Conservation (phyloP, 1,140 invertebrate species). For the Dryas iulia region DNA sequence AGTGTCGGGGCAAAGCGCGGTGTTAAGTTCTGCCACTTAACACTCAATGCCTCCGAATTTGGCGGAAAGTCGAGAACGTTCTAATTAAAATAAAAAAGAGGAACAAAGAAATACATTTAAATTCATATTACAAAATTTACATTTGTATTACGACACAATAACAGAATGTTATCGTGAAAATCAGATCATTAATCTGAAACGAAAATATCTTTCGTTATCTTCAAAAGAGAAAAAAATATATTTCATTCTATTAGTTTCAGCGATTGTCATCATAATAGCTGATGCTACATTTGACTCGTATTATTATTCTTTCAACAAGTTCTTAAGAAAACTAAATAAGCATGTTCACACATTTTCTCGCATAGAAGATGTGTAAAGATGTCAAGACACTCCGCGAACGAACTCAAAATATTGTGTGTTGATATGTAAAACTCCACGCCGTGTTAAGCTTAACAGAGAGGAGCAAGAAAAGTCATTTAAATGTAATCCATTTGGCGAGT, state of each 20-base stretch:
- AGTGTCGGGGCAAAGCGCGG: too few species aligned
- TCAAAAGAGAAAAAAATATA: neutral
- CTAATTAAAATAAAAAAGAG: neutral
- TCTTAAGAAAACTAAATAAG: neutral
- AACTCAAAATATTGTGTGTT: too few species aligned
- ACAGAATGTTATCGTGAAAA: neutral
- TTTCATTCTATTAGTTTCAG: neutral
- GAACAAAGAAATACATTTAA: neutral
- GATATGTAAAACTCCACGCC: too few species aligned
- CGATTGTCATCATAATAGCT: neutral
- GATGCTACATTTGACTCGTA: neutral
- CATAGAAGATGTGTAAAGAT: too few species aligned
- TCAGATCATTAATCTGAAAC: neutral
- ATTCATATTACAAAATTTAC: neutral
- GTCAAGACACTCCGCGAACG: too few species aligned
- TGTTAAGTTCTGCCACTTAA: too few species aligned
- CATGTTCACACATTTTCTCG: too few species aligned
- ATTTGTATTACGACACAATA: neutral
- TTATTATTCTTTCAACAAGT: neutral
- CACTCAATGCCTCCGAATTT: too few species aligned
- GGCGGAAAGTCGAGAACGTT: too few species aligned
- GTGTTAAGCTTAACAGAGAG: too few species aligned
- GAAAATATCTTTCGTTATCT: neutral
- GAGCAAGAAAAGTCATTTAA: too few species aligned
- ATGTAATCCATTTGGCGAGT: too few species aligned